These are phyloP conservation scores for Bovichtus variegatus DNA, from an alignment of 2,797 vertebrate species.

Conservation along the genomic window DNA sequence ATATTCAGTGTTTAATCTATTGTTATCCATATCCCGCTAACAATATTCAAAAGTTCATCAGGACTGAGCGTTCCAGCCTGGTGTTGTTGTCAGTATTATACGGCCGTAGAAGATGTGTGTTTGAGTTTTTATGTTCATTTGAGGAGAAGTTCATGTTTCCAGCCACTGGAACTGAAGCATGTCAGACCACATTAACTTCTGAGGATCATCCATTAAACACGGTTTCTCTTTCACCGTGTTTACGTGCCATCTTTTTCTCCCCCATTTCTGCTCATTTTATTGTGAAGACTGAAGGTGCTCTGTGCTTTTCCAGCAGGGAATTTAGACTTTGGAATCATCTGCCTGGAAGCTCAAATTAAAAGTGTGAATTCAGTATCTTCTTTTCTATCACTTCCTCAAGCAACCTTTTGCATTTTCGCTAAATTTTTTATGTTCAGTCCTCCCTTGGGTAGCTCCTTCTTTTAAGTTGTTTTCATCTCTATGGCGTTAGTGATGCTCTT, in stretches of 20 bases:
- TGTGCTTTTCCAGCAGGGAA: constrained; percentile 16
- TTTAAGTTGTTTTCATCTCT: constrained; percentile 52
- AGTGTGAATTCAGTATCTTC: constrained; percentile 33
- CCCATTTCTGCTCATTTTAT: constrained; percentile 11
- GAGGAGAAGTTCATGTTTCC: constrained; percentile 15
- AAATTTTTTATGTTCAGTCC: constrained; percentile 21
- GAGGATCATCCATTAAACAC: constrained; percentile 49
- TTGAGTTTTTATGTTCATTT: constrained; percentile 12
- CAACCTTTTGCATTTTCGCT: constrained; percentile 39
- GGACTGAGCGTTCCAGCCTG: background rate
- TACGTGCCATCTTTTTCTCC: background rate
- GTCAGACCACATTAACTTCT: constrained; percentile 41
- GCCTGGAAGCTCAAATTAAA: constrained; percentile 50
- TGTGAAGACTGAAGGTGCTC: constrained; percentile 26
- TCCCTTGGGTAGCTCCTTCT: constrained; percentile 31
- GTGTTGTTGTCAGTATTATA: constrained; percentile 4
- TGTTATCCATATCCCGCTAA: constrained; percentile 10
- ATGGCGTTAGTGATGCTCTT: constrained; percentile 38
- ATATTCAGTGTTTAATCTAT: constrained; percentile 26
- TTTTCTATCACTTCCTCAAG: constrained; percentile 42
- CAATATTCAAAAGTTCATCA: constrained; percentile 16
- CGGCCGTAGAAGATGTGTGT: background rate
- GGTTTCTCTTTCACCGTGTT: constrained; percentile 32
- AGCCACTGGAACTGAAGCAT: constrained; percentile 28
- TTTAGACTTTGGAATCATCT: constrained; percentile 33